Evolutionary conservation across 1,140 invertebrate species (phyloP), one percentile per base, ranked within the genome.

Genomic region (Holcopasites calliopsidis): DNA sequence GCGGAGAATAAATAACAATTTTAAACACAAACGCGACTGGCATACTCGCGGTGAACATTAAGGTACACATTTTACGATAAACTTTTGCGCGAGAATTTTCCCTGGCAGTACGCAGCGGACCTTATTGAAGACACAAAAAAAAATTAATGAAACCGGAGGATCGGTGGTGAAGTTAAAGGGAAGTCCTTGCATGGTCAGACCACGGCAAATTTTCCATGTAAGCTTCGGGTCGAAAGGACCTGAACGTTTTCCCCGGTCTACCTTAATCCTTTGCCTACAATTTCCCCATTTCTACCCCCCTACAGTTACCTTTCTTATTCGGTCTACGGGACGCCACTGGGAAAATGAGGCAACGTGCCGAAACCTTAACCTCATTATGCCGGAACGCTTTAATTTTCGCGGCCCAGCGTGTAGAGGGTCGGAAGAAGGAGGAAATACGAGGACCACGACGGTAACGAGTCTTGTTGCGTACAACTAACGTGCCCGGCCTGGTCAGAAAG

Each of bases 351-450:
- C 23, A 73, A 80, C 65, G 73, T 66, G 77, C 73, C 62, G 76
- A 70, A 70, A 78, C 62, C 61, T 75, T 71, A 85, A 84, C 82
- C 82, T 81, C 83, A 82, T 85, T 85, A 79, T 73, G 47, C 54
- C 71, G 44, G 50, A 40, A 26, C 62, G 79, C 69, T 82, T 85
- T 85, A 85, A 84, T 85, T 85, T 84, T 50, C 57, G 55, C 55
- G 80, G 70, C n/a, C 35, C 18, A n/a, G 66, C 58, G 52, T 40
- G 35, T 38, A 42, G 42, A 11, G 47, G 69, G 65, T 49, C n/a
- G 60, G 50, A 50, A 55, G 61, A 66, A 55, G 58, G n/a, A 33
- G 26, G 73, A 81, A 62, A 58, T 50, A 40, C 65, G 65, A 11
- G 21, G 33, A 18, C 10, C 28, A 10, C n/a, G n/a, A n/a, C 8